A percentile compares a stretch with the other conserved stretches of the same genome.
phyloP scores from a whole-genome alignment of 2,113 vertebrate species.

The Sus scrofa region DNA sequence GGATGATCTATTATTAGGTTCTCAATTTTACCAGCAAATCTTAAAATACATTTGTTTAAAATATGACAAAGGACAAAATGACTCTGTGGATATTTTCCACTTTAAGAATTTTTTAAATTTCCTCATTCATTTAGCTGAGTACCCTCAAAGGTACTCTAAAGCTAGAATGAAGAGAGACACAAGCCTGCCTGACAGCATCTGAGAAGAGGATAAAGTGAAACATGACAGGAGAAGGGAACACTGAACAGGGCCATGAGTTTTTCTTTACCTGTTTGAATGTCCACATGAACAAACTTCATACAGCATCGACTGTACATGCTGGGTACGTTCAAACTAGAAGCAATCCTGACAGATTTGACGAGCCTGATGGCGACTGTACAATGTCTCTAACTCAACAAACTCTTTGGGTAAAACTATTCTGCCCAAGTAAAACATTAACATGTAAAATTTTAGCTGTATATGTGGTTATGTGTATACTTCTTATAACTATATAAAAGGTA shows the following conservation, averaged over 20 bases:
- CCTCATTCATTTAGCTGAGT: not conserved
- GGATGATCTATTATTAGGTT: not conserved
- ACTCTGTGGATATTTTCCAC: not conserved
- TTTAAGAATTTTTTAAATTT: not conserved
- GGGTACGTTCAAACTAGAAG: not conserved
- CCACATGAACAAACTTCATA: not conserved
- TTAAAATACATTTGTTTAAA: constrained; percentile 36
- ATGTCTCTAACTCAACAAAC: not conserved
- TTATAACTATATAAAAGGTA: not conserved
- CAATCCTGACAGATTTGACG: not conserved
- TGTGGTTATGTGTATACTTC: not conserved
- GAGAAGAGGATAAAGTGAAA: not conserved
- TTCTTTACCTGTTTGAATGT: not conserved
- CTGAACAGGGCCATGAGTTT: not conserved
- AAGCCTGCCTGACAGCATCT: not conserved
- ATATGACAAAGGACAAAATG: not conserved
- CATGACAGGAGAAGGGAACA: not conserved
- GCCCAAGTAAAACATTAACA: constrained; percentile 22
- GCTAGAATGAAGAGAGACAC: not conserved
- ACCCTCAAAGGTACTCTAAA: not conserved
- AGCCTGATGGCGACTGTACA: not conserved
- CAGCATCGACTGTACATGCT: not conserved
- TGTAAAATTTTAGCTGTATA: not conserved
- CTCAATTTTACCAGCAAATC: constrained; percentile 12
- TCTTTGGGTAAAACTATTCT: constrained; percentile 31